These are phyloP conservation scores for Heteromormyrus szaboi DNA, from an alignment of 2,797 vertebrate genomes.

Conservation along the genomic window DNA sequence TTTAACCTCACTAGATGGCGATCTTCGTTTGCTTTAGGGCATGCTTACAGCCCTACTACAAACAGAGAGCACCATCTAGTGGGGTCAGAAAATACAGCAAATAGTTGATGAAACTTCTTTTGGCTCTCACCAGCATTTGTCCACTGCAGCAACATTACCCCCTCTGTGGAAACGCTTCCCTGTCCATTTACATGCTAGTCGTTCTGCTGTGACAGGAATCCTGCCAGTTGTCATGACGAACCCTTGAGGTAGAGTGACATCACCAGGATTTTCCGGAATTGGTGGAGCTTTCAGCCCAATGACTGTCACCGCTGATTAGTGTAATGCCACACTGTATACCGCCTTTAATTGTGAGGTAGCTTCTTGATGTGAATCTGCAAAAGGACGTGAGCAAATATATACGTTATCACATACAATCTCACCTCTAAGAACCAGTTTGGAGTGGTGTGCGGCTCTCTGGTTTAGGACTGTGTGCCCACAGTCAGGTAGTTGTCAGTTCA, in stretches of 20 bases:
- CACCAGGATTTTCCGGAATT: background rate
- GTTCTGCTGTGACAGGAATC: constrained; percentile 23
- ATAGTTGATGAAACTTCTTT: background rate
- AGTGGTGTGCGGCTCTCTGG: background rate
- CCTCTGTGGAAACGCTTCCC: constrained; percentile 17
- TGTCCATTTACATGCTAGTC: constrained; percentile 18
- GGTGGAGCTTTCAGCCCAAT: constrained; percentile 39
- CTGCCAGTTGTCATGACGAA: constrained; percentile 64
- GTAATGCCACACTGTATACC: constrained; percentile 34
- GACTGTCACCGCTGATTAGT: constrained; percentile 51
- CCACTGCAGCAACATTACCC: background rate
- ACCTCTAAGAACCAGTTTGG: background rate
- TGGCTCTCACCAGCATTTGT: background rate
- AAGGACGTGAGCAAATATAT: constrained; percentile 23
- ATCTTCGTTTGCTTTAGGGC: background rate
- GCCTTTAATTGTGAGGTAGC: constrained; percentile 50
- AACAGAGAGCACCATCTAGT: background rate
- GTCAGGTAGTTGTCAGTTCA: background rate
- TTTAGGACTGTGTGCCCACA: background rate
- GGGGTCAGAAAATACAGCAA: background rate
- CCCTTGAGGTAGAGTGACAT: constrained; percentile 31
- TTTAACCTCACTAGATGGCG: background rate
- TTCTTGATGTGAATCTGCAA: constrained; percentile 97
- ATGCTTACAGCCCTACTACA: background rate
- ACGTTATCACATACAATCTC: background rate